These are phyloP conservation scores for Hippoglossus stenolepis DNA, from an alignment of 2,113 vertebrate genomes.

Conservation along the genomic window DNA sequence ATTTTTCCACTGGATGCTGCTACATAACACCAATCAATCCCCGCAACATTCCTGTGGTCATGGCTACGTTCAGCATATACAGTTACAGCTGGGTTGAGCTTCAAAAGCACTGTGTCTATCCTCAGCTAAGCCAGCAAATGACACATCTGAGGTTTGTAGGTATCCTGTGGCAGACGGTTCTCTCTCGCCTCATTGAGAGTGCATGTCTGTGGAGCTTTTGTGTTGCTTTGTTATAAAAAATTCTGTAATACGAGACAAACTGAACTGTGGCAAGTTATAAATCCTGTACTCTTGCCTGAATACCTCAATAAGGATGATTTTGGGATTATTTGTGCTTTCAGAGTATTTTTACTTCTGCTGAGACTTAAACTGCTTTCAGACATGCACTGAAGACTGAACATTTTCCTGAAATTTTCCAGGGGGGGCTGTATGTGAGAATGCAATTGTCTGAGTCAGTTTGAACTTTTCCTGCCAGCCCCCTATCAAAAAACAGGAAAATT, in stretches of 20 bases:
- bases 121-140: conserved; percentile 56
- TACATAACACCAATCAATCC: conserved; percentile 54
- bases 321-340: background rate
- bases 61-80: conserved; percentile 55
- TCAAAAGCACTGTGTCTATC: conserved; percentile 55
- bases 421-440: background rate
- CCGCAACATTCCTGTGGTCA: conserved; percentile 63
- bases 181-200: conserved; percentile 7
- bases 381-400: no score
- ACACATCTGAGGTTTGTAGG: conserved; percentile 53
- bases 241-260: conserved; percentile 8
- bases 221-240: conserved; percentile 17
- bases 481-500: no score
- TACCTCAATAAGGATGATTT: background rate
- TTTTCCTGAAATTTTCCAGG: background rate
- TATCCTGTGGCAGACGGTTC: conserved; percentile 47
- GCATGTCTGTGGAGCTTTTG: conserved; percentile 17
- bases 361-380: background rate
- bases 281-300: background rate
- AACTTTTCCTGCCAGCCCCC: no score
- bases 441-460: background rate
- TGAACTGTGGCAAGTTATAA: conserved; percentile 9
- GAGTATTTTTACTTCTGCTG: conserved; percentile 2
- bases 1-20: conserved; percentile 63
- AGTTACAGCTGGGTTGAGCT: conserved; percentile 57